Evolutionary conservation across 2,797 vertebrate species (phyloP), one percentile per base, ranked within the genome.

Genomic region (Benthosema pterotum): DNA sequence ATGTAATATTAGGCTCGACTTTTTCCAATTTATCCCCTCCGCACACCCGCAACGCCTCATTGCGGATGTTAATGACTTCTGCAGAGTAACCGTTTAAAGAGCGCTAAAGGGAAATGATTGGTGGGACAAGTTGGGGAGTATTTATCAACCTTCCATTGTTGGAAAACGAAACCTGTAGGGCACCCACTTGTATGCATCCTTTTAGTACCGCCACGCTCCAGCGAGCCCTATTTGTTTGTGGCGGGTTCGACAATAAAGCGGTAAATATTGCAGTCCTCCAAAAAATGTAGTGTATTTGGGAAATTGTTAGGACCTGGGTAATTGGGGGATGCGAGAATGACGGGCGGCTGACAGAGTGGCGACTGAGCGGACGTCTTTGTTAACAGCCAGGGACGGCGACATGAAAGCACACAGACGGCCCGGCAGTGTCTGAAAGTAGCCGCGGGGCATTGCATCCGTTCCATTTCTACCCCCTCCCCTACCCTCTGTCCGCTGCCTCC

Each of bases 41-140:
- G 16, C 32, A 8, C 63, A 42, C 47, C 76, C 75, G 80, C 65
- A 84, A 83, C 72, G 83, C 85, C 85, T 89, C 88, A 85, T 87
- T 80, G 84, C 83, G 15, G 75, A 80, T 65, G 81, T 83, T 91
- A 91, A 91, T 89, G 88, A 86, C 85, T 88, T 87, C 79, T 87
- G 83, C 84, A 83, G 61, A 80, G 83, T 84, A 85, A 84, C 84
- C 72, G 67, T 87, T 90, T 88, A 90, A 89, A 86, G 73, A 77
- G 85, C 63, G 75, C 81, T 75, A 76, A 69, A 85, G 74, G 75
- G 71, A 69, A 83, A 80, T 79, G 86, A 85, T 86, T 84, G 76
- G 80, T 80, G 57, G 67, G 75, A 74, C 74, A 69, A 6, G 46
- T 38, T 11, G 32, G 32, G 19, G 69, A 57, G 75, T 87, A 83